phyloP scores from a whole-genome alignment of 2,797 vertebrate species.

The Crocidura indochinensis region DNA sequence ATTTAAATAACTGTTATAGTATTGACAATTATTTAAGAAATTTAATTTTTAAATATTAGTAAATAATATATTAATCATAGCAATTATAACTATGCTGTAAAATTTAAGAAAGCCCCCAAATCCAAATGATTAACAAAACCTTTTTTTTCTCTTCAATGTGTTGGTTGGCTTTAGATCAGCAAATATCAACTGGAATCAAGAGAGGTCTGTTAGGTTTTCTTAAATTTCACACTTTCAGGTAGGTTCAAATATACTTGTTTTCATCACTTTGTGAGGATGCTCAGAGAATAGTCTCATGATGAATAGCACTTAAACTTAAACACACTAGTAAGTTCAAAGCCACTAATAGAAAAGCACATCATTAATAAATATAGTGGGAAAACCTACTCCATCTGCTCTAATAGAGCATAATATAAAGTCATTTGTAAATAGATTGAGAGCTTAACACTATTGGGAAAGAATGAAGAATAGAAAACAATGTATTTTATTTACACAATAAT shows the following conservation, averaged over 20 bases:
- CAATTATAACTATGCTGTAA: slow-evolving; percentile 3
- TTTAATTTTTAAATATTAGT: slow-evolving; percentile 40
- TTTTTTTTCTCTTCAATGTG: not conserved
- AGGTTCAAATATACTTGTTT: not conserved
- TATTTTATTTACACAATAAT: not conserved
- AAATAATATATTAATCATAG: not conserved
- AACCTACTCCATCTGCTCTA: not conserved
- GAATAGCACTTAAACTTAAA: not conserved
- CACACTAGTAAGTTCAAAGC: not conserved
- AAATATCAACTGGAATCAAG: not conserved
- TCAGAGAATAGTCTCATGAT: too few species aligned
- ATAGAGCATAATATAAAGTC: not conserved
- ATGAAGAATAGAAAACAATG: not conserved
- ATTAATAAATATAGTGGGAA: not conserved
- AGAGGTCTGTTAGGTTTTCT: not conserved
- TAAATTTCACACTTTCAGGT: not conserved
- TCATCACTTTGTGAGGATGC: not conserved
- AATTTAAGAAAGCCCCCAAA: slow-evolving; percentile 18
- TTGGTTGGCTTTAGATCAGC: not conserved
- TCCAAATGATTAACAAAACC: slow-evolving; percentile 20
- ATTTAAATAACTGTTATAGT: not conserved
- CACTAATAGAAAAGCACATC: not conserved
- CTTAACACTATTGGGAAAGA: not conserved
- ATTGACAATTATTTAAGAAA: slow-evolving; percentile 53
- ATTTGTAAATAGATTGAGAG: not conserved